Percentiles rank a stretch among this genome's conserved stretches.
These are phyloP conservation scores for Pentamera pediparva DNA, from an alignment of 53 echinoderm and acorn worm genomes.

Conservation along the genomic window DNA sequence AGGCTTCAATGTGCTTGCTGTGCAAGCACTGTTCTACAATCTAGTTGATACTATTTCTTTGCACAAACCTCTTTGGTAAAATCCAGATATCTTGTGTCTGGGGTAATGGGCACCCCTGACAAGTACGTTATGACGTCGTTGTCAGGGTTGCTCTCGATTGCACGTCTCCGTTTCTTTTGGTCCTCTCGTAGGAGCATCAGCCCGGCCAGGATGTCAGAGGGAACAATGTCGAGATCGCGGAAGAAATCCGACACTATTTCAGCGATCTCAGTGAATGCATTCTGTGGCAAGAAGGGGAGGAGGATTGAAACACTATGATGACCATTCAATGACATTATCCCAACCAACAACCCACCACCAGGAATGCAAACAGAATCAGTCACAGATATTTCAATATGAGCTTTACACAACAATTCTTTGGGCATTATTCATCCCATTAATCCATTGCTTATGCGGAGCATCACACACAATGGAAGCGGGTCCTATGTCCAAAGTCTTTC, in stretches of 20 bases:
- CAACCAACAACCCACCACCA: too few species aligned
- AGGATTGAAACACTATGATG: not conserved
- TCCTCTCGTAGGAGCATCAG: slow-evolving; percentile 89
- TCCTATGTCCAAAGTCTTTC: too few species aligned
- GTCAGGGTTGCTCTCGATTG: slow-evolving; percentile 66
- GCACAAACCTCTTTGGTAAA: slow-evolving; percentile 44
- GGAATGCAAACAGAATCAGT: too few species aligned
- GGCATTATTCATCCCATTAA: not conserved
- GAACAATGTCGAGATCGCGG: slow-evolving; percentile 87
- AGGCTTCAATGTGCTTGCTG: too few species aligned
- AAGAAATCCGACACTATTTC: slow-evolving; percentile 89
- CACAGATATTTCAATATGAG: too few species aligned
- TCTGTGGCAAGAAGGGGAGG: slow-evolving; percentile 34
- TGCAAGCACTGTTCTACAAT: too few species aligned
- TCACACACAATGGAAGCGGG: too few species aligned
- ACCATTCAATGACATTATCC: not conserved
- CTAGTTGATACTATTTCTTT: too few species aligned
- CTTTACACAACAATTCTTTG: too few species aligned
- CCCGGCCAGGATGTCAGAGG: slow-evolving; percentile 86
- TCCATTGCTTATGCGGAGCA: too few species aligned
- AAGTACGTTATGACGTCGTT: slow-evolving; percentile 76
- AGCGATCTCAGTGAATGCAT: slow-evolving; percentile 86
- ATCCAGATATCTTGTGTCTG: slow-evolving; percentile 82
- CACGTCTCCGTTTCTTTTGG: slow-evolving; percentile 74
- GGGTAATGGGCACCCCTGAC: slow-evolving; percentile 88